Evolutionary conservation across 2,113 vertebrate species (phyloP).

Genomic region (Plotosus lineatus): DNA sequence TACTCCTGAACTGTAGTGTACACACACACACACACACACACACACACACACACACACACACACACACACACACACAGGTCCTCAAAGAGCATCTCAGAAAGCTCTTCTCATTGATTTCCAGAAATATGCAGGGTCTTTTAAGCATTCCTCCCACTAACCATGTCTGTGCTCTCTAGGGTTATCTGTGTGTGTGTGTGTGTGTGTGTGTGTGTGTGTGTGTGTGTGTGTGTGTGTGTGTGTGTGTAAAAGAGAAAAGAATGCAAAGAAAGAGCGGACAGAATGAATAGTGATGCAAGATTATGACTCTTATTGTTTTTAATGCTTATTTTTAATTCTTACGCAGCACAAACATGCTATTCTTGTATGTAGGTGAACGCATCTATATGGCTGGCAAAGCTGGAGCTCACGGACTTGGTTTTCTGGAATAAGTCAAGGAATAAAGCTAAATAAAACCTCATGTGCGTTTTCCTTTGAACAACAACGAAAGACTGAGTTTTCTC

Average conservation of each 20-base stretch:
- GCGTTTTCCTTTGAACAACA: background rate
- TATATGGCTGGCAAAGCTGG: background rate
- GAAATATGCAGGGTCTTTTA: slow-evolving; percentile 51
- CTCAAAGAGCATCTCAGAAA: slow-evolving; percentile 46
- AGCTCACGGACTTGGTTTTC: background rate
- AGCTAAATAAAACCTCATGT: background rate
- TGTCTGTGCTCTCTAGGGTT: slow-evolving; percentile 39
- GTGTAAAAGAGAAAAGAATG: background rate
- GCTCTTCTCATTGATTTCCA: slow-evolving; percentile 46
- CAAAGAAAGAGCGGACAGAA: slow-evolving; percentile 29
- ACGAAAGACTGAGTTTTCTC: background rate
- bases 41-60: slow-evolving; percentile 23
- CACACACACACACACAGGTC: slow-evolving; percentile 29
- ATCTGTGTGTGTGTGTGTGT: slow-evolving; percentile 14
- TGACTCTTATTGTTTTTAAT: slow-evolving; percentile 31
- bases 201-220: background rate
- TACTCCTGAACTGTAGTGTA: slow-evolving; percentile 29
- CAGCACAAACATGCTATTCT: background rate
- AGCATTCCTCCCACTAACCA: slow-evolving; percentile 42
- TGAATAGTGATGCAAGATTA: slow-evolving; percentile 5
- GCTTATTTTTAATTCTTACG: slow-evolving; percentile 26
- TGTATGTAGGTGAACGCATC: slow-evolving; percentile 13
- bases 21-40: slow-evolving; percentile 41
- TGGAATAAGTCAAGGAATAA: background rate
- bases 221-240: slow-evolving; percentile 15